Base-by-base conservation (phyloP, 2,888 invertebrate species). In the Caenorhabditis plicata region DNA sequence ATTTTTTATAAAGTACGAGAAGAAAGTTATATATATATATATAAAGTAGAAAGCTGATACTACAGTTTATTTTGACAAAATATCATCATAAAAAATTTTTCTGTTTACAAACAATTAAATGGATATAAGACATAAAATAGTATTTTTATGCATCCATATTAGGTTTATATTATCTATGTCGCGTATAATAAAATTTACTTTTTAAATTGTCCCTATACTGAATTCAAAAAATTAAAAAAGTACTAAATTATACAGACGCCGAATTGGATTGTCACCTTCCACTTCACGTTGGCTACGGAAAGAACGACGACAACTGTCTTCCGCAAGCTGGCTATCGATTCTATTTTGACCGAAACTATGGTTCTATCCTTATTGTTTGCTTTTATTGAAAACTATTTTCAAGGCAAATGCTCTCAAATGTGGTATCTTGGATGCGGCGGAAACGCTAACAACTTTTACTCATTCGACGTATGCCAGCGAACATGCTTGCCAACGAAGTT, bases 341-440 rank as follows among this genome's bases (percentile, higher is more conserved):
- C 47, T 77, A 76, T 53, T 79, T 67, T 48, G 76, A 78, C 52
- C 36, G 66, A 25, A 63, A 71, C 36, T 77, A 73, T 46, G 72
- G 75, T 69, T n/a, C n/a, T n/a, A n/a, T n/a, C n/a, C n/a, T n/a
- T 2, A 39, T 39, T 26, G 9, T 27, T 19, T 36, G 36, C n/a
- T n/a, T n/a, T n/a, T n/a, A 25, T 26, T 20, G 44, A 46, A 40
- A 46, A 47, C 13, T 19, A 11, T 39, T 42, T 49, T 64, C 25
- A 50, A 77, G 76, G 68, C 13, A 61, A 60, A 43, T 78, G 78
- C 42, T 71, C 69, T 7, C 63, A 74, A 31, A 78, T 76, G 50
- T 78, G 77, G 77, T 78, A 65, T 51, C 50, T 76, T 33, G 77
- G 77, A 11, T 77, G 77, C 46, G 77, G 75, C 4, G 76, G 75